Percentiles rank a stretch among this genome's conserved stretches.
These are phyloP conservation scores for Zelostemma sp. DNA, from an alignment of 1,140 invertebrate species.

Conservation along the genomic window DNA sequence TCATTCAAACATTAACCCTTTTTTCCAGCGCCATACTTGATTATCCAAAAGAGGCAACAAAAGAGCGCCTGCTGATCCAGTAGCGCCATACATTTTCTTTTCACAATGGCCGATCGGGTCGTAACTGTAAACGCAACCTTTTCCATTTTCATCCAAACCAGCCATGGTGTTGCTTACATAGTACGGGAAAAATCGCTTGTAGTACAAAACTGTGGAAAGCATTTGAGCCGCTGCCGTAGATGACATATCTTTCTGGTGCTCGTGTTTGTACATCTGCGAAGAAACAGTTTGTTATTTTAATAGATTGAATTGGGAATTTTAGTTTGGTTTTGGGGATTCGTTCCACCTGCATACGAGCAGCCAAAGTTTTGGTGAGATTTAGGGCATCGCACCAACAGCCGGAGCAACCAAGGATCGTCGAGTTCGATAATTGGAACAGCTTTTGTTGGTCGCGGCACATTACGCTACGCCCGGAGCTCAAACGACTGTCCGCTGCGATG, in stretches of 20 bases:
- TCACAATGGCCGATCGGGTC: slow-evolving; percentile 91
- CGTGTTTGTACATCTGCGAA: slow-evolving; percentile 91
- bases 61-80: not conserved
- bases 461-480: slow-evolving; percentile 93
- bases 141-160: slow-evolving; percentile 89
- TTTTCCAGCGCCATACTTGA: slow-evolving; percentile 65
- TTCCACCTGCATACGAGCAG: slow-evolving; percentile 88
- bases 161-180: slow-evolving; percentile 96
- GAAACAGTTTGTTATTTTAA: slow-evolving; percentile 2
- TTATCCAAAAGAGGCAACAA: not conserved
- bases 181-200: slow-evolving; percentile 98
- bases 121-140: slow-evolving; percentile 94
- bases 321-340: slow-evolving; percentile 35
- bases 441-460: slow-evolving; percentile 90
- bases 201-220: slow-evolving; percentile 95
- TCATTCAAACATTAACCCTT: not conserved
- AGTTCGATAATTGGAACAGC: slow-evolving; percentile 82
- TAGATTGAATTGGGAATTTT: not conserved
- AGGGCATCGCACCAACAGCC: slow-evolving; percentile 99
- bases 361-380: slow-evolving; percentile 87
- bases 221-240: slow-evolving; percentile 94
- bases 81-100: not conserved
- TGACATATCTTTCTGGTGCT: slow-evolving; percentile 94
- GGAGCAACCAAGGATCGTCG: slow-evolving; percentile 88
- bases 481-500: slow-evolving; percentile 90